Percentiles rank a stretch among this genome's conserved stretches.
Evolutionary conservation across 2,888 invertebrate species (phyloP).

Genomic region (Oscheius sp.): DNA sequence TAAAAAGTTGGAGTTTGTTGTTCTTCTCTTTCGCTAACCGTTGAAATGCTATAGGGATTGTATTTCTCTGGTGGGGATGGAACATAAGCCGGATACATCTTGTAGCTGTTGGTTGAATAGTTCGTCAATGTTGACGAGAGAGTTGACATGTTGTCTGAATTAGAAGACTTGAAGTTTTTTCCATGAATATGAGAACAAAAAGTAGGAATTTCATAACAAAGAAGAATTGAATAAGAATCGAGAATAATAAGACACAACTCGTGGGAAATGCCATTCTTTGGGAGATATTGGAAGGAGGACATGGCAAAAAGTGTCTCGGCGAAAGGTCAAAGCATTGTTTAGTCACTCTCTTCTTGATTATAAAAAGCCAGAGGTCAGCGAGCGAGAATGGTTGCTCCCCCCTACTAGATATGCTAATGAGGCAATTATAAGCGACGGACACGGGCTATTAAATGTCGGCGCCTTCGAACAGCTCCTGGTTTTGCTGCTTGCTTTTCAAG

Average conservation of each 20-base stretch:
- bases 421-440: constrained; percentile 16
- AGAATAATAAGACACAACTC: not conserved
- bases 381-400: not conserved
- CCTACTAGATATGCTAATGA: constrained; percentile 11
- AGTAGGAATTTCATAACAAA: not conserved
- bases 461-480: not conserved
- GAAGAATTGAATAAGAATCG: not conserved
- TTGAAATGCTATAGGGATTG: constrained; percentile 2
- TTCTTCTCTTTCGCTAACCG: not conserved
- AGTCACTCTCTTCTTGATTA: not conserved
- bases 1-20: not conserved
- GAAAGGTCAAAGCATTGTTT: constrained; percentile 9
- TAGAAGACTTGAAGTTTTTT: not conserved
- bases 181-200: not conserved
- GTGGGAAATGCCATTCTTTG: not conserved
- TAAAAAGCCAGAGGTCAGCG: constrained; percentile 1
- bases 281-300: not conserved
- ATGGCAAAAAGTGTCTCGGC: not conserved
- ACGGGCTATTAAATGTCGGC: constrained; percentile 3
- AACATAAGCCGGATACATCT: not conserved
- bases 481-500: not conserved
- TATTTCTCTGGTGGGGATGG: constrained; percentile 15
- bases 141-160: constrained; percentile 3
- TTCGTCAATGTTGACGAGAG: not conserved
- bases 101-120: not conserved